Evolutionary conservation across 2,797 vertebrate species (phyloP).

Genomic region (Gobionotothen gibberifrons): DNA sequence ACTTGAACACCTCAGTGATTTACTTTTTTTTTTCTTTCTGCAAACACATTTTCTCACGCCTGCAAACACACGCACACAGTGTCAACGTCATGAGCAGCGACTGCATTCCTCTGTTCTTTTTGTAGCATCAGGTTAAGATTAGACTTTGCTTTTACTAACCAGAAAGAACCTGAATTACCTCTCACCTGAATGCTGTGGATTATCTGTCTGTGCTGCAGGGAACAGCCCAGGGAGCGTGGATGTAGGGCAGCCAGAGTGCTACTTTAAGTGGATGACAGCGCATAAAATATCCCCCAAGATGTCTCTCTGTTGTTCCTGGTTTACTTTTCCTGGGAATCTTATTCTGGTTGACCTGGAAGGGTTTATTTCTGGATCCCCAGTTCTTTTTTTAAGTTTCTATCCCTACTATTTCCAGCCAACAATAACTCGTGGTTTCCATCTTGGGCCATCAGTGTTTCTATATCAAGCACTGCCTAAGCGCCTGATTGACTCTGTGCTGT

Average conservation of each 20-base stretch:
- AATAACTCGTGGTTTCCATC: conserved; percentile 66
- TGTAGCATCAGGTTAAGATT: conserved; percentile 46
- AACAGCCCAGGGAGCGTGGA: conserved; percentile 43
- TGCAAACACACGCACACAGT: not conserved
- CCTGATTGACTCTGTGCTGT: conserved; percentile 33
- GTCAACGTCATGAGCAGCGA: conserved; percentile 21
- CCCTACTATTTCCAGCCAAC: conserved; percentile 65
- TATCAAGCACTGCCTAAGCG: conserved; percentile 53
- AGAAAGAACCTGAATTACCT: conserved; percentile 57
- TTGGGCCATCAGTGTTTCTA: conserved; percentile 63
- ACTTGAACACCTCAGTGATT: not conserved
- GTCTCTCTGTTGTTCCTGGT: conserved; percentile 38
- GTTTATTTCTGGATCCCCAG: conserved; percentile 68
- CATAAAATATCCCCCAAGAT: conserved; percentile 70
- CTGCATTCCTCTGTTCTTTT: conserved; percentile 17
- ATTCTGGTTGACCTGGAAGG: conserved; percentile 40
- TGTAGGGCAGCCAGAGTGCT: conserved; percentile 68
- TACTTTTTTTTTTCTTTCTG: conserved; percentile 10
- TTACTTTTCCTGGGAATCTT: conserved; percentile 61
- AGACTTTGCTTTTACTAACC: conserved; percentile 30
- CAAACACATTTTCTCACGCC: not conserved
- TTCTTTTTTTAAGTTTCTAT: conserved; percentile 70
- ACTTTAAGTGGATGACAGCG: conserved; percentile 68
- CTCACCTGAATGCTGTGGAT: conserved; percentile 62
- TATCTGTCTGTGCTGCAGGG: conserved; percentile 53